Evolutionary conservation across 2,797 vertebrate species (phyloP), one percentile per base, ranked within the genome.

Genomic region (Semotilus atromaculatus): DNA sequence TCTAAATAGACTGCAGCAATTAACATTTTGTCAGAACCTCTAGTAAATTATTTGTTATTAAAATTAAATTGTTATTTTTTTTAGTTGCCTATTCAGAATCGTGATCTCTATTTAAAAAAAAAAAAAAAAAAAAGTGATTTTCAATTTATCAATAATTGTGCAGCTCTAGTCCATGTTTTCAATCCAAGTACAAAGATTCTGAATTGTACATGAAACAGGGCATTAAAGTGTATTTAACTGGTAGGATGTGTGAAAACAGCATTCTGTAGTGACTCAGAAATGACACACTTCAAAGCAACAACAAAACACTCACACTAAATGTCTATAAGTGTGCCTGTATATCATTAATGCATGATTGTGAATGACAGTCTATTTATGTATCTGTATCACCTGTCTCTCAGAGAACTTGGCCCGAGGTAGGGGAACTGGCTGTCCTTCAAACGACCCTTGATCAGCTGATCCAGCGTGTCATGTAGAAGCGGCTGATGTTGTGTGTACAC

Each of bases 401-500:
- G 96, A 0, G 93, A 96, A 94, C 94, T 99, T 89, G 97, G 94
- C 8, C 98, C 98, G 81, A 99, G 93, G 91, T 99, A 99, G 0
- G 98, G 98, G 83, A 97, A 99, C 91, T 97, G 95, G 87, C 94
- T 97, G 93, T 99, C 98, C 90, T 96, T 98, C 84, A 99, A 96
- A 23, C 96, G 96, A 2, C 97, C 97, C 93, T 98, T 99, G 89
- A 99, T 97, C 91, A 99, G 96, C 89, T 98, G 97, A 87, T 99
- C 98, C 88, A 99, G 90, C 0, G 97, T 98, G 88, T 99, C 97
- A 0, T 97, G 96, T 0, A 99, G 94, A 36, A 98, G 94, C 16
- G 97, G 97, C 85, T 97, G 97, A 90, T 99, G 98, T 88, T 99
- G 97, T 0, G 97, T 97, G 85, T 98, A 99, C 3, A 99, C 97